These are phyloP conservation scores for Drosophila demipolita DNA, from an alignment of 2,888 invertebrate genomes.

Conservation along the genomic window DNA sequence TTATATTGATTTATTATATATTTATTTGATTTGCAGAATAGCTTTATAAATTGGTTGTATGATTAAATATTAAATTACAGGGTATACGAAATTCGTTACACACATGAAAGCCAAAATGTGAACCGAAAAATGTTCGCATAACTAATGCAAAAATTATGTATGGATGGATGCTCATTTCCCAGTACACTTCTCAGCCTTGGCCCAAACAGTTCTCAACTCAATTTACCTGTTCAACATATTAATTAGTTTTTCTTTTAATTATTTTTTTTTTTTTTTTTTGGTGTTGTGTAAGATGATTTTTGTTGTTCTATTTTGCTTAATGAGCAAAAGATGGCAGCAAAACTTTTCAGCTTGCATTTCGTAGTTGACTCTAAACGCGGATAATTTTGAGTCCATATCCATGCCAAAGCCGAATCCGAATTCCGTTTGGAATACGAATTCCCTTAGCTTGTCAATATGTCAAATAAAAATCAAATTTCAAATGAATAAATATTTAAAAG, in stretches of 20 bases:
- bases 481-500: slow-evolving; percentile 72
- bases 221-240: slow-evolving; percentile 70
- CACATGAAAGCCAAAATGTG: slow-evolving; percentile 32
- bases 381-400: slow-evolving; percentile 10
- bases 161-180: slow-evolving; percentile 55
- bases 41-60: not conserved
- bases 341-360: slow-evolving; percentile 41
- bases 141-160: slow-evolving; percentile 73
- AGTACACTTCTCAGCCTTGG: slow-evolving; percentile 5
- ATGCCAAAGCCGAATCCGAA: slow-evolving; percentile 11
- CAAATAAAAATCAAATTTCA: slow-evolving; percentile 82
- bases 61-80: not conserved
- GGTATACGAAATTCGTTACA: slow-evolving; percentile 19
- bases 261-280: not conserved
- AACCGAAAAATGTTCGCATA: slow-evolving; percentile 70
- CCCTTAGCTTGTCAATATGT: slow-evolving; percentile 72
- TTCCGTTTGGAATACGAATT: slow-evolving; percentile 42
- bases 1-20: too few species aligned
- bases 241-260: slow-evolving; percentile 60
- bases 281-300: slow-evolving; percentile 21
- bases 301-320: slow-evolving; percentile 36
- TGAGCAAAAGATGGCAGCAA: slow-evolving; percentile 49
- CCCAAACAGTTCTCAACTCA: slow-evolving; percentile 15
- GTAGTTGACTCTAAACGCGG: slow-evolving; percentile 32
- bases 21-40: not conserved